phyloP scores from a whole-genome alignment of 2,113 vertebrate genomes.

The Saccopteryx leptura region DNA sequence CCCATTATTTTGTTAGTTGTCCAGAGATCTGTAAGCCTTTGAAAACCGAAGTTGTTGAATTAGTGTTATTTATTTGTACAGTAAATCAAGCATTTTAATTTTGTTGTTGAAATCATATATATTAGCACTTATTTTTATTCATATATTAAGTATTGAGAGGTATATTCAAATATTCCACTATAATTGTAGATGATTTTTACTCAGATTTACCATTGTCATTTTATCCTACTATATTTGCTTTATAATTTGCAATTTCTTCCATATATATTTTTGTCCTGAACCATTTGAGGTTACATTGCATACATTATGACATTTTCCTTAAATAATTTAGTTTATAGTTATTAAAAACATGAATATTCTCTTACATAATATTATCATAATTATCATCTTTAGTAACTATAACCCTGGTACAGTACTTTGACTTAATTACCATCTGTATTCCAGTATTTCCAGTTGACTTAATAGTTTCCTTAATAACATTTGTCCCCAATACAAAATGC shows the following conservation, averaged over 20 bases:
- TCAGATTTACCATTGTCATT: neutral
- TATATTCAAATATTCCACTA: neutral
- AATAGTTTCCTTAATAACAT: neutral
- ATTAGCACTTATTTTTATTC: slow-evolving; percentile 24
- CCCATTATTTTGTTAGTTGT: slow-evolving; percentile 12
- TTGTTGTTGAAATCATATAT: neutral
- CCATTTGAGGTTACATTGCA: neutral
- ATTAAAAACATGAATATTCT: neutral
- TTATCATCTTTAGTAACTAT: neutral
- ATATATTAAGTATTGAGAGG: neutral
- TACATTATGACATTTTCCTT: neutral
- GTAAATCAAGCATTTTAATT: neutral
- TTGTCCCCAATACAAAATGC: neutral
- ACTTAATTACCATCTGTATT: neutral
- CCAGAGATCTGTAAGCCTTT: neutral
- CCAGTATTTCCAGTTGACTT: neutral
- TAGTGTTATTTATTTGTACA: slow-evolving; percentile 3
- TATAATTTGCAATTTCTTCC: slow-evolving; percentile 5
- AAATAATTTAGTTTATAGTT: slow-evolving; percentile 19
- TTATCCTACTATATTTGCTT: neutral
- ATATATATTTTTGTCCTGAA: neutral
- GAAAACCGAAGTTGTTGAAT: neutral
- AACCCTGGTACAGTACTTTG: neutral
- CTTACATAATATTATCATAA: neutral
- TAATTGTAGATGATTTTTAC: neutral